Evolutionary conservation across 2,888 invertebrate genomes (phyloP).

Genomic region (Dermolepida albohirtum): DNA sequence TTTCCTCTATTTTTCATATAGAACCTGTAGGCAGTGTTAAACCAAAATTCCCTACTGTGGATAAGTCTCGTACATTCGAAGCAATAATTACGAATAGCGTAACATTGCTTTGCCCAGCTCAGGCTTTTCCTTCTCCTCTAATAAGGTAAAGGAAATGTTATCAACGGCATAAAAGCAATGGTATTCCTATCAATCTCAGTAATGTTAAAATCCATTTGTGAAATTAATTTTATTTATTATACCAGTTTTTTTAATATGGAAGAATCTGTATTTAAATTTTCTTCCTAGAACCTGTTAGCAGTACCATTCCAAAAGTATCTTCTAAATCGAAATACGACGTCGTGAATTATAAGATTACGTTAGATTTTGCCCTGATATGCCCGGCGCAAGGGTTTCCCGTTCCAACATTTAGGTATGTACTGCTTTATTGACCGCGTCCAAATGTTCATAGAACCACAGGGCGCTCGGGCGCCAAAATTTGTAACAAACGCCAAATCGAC

Average conservation of each 20-base stretch:
- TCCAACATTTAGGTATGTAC: slow-evolving; percentile 69
- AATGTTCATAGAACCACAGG: slow-evolving; percentile 58
- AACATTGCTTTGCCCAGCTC: slow-evolving; percentile 79
- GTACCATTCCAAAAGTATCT: slow-evolving; percentile 66
- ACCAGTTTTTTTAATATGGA: not conserved
- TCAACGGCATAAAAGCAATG: slow-evolving; percentile 3
- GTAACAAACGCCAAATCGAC: slow-evolving; percentile 57
- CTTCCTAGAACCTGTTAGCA: slow-evolving; percentile 67
- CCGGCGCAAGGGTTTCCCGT: slow-evolving; percentile 79
- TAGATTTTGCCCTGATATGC: slow-evolving; percentile 72
- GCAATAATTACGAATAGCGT: slow-evolving; percentile 67
- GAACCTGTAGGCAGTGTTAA: slow-evolving; percentile 72
- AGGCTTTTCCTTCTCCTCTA: slow-evolving; percentile 80
- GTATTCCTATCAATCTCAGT: slow-evolving; percentile 1
- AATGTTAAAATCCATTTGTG: slow-evolving; percentile 3
- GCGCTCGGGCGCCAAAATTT: slow-evolving; percentile 59
- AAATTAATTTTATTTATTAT: not conserved
- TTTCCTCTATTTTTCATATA: slow-evolving; percentile 52
- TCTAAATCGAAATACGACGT: slow-evolving; percentile 62
- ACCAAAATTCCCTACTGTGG: slow-evolving; percentile 74
- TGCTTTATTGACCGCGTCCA: not conserved
- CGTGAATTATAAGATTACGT: slow-evolving; percentile 52
- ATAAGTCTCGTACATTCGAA: slow-evolving; percentile 74
- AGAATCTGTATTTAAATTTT: not conserved
- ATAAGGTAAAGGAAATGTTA: slow-evolving; percentile 71